Evolutionary conservation across 2,113 vertebrate genomes (phyloP).

Genomic region (Ursus arctos): DNA sequence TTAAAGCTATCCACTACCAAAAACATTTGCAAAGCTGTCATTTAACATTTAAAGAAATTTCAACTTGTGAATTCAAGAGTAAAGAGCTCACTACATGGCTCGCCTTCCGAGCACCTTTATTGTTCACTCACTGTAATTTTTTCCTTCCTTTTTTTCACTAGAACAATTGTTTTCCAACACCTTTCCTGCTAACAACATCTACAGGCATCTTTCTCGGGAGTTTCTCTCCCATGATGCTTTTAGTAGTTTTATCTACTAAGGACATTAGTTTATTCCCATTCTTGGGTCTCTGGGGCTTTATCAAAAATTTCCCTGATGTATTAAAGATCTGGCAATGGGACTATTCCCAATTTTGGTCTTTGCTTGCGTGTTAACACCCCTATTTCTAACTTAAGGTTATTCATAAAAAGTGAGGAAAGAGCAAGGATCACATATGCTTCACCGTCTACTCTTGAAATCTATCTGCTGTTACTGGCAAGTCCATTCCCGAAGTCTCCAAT

Average conservation of each 20-base stretch:
- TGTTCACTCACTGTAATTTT: not conserved
- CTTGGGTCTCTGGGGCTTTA: not conserved
- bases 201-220: not conserved
- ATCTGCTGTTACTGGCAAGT: not conserved
- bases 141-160: not conserved
- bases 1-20: not conserved
- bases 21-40: not conserved
- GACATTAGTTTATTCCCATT: not conserved
- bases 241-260: not conserved
- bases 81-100: not conserved
- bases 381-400: not conserved
- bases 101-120: not conserved
- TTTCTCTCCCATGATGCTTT: not conserved
- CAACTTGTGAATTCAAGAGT: not conserved
- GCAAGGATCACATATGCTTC: not conserved
- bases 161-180: not conserved
- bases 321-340: not conserved
- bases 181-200: not conserved
- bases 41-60: not conserved
- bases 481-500: not conserved
- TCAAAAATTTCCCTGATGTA: not conserved
- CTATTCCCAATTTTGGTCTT: slow-evolving; percentile 22
- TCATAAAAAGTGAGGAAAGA: not conserved
- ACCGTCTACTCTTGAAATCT: not conserved
- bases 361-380: not conserved